Evolutionary conservation across 2,888 invertebrate species (phyloP), one percentile per base, ranked within the genome.

Genomic region (Agonopterix subpropinquella): DNA sequence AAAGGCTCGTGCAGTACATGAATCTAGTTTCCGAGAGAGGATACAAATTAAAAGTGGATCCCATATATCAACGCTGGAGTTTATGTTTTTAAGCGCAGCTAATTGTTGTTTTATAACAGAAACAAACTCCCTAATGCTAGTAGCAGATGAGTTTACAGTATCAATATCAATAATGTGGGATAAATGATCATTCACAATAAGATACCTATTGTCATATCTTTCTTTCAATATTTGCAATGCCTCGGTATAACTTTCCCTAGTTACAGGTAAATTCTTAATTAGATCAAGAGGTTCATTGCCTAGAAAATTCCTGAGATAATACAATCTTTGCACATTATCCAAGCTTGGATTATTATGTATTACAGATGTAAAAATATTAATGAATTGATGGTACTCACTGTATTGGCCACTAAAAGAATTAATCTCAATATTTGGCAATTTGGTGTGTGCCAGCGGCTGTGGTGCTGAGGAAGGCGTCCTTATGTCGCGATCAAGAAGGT

Each of bases 71-170:
- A 48, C 28, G 4, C 15, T 13, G 8, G 7, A 5, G 11, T 39
- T 9, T n/a, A 48, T 7, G n/a, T 44, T 44, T 48, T 41, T 39
- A 8, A 48, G 36, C 9, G 48, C 44, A 11, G 44, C 37, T 39
- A 48, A 37, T 9, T 41, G 35, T n/a, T 48, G 44, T 13, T 44
- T 44, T 8, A 47, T 15, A 4, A 5, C 1, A 11, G 47, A 47
- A 3, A 47, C 47, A 47, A 47, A 43, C n/a, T 18, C 13, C 37
- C 47, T 43, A 10, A 47, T 47, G 47, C 28, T 41, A 15, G 46
- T 8, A 9, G 18, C 43, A 11, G 41, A 41, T 41, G 41, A 10
- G 11, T n/a, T n/a, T 11, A 44, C 9, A 11, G 44, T 5, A 15
- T 28, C 9, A n/a, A 44, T 35, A 44, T 44, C 44, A 2, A 44